Conservation (phyloP, 30 jellyfish, hydroid and myxozoan genomes). For the Aurelia sp. region DNA sequence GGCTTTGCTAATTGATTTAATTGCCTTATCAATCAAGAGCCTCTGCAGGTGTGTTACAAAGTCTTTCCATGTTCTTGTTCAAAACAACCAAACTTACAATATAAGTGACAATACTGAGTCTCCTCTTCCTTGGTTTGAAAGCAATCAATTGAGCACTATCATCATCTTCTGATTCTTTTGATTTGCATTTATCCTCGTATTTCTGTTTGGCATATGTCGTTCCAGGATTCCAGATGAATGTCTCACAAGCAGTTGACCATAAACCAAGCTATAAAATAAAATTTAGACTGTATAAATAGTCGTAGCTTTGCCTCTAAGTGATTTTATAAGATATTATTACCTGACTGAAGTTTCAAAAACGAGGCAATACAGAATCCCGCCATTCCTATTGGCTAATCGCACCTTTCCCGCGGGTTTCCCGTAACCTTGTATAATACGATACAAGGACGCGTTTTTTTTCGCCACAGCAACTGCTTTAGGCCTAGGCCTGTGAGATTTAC, state of each 20-base stretch:
- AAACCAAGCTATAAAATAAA: constrained; percentile 63
- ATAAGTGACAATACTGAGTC: constrained; percentile 60
- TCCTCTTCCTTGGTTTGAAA: constrained; percentile 77
- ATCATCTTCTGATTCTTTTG: constrained; percentile 6
- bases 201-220: constrained; percentile 43
- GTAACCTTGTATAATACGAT: too few species aligned
- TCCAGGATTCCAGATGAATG: constrained; percentile 72
- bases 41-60: neutral
- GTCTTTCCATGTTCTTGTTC: neutral
- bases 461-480: too few species aligned
- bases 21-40: neutral
- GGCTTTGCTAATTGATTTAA: too few species aligned
- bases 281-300: too few species aligned
- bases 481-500: too few species aligned
- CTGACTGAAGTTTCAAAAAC: too few species aligned
- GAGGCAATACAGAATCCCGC: too few species aligned
- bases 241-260: constrained; percentile 78
- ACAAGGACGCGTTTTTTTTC: too few species aligned
- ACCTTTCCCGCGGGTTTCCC: too few species aligned
- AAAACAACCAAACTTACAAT: constrained; percentile 28
- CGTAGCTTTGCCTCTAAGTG: too few species aligned
- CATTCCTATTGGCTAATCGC: too few species aligned
- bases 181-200: constrained; percentile 35
- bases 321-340: too few species aligned
- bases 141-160: constrained; percentile 48